Base-by-base conservation (phyloP, 1,140 invertebrate species). In the Muscidifurax raptorellus region DNA sequence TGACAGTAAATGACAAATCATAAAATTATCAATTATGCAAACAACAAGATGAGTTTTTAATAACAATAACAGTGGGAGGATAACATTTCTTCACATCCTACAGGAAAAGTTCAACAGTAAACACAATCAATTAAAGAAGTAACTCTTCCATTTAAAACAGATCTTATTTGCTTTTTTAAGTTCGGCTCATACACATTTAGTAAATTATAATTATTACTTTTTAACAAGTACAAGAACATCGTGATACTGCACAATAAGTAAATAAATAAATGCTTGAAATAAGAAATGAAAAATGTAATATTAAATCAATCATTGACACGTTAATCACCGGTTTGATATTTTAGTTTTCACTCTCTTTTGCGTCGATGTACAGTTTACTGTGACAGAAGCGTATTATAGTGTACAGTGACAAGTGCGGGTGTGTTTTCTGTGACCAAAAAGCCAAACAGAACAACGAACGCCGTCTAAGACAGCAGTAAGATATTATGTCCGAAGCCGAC, bases 341-440 rank as follows among this genome's bases (percentile, higher is more conserved):
- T 69, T 36, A 71, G 36, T 69, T 77, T 84, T 74, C 67, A 80
- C 72, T 84, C 78, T 84, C 30, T 64, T 80, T 85, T 82, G 80
- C 84, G 59, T 82, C 80, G 80, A 85, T 85, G 84, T 85, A 85
- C 80, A 85, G 84, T 85, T 85, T 85, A 78, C 66, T 80, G 90
- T 92, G 90, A 92, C 85, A 87, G 84, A 91, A 92, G 91, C 91
- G 87, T 91, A 82, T 85, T 81, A 85, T 85, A 88, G 91, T 93
- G 90, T 93, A 90, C 85, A 88, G 91, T 92, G 91, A 92, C 88
- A 87, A 87, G 91, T 92, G 91, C 90, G 87, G 89, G 89, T 92
- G 92, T 92, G 89, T 92, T 90, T 85, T 91, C 89, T 91, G 91
- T 92, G 91, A 92, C 89, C 89, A 92, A 92, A 86, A 93, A 91